Base-by-base conservation (phyloP, 2,797 vertebrate species). In the Taenioides sp. region DNA sequence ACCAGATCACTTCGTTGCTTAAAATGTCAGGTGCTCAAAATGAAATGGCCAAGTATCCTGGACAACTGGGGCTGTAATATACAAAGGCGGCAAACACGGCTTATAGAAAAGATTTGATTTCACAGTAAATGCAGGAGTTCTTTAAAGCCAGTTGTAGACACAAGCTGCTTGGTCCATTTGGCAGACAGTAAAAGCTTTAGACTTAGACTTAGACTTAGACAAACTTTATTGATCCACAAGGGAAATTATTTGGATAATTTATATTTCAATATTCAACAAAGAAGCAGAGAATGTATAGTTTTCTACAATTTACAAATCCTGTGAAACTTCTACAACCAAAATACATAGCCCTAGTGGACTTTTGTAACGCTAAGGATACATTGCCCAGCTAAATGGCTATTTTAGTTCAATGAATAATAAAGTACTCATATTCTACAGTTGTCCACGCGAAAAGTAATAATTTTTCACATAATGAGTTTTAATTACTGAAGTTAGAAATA, bases 11-110 rank as follows among this genome's bases (percentile, higher is more conserved):
- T 52, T 40, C 54, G 50, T 68, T 75, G 54, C 77, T 77, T 80
- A 71, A 72, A 72, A 75, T 71, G 74, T 78, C 75, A 73, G n/a
- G 25, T 37, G 70, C 59, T 22, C 60, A 52, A 77, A 71, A 73
- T 20, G 52, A 82, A 84, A 73, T 65, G 49, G 52, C 12, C 34
- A 37, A 14, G 49, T 37, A 43, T 78, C 66, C 43, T 12, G 9
- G 23, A 18, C 17, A 27, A 54, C 7, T 37, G 40, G 22, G 49
- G 27, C 43, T 67, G 71, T 7, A 69, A 34, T 55, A 75, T 20
- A 55, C 20, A 74, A 58, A 78, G 63, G 34, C 27, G 6, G 27
- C 49, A 69, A 50, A 67, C 58, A 23, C 17, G 57, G 34, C 67
- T 49, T 23, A 34, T 4, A 65, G n/a, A 63, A 65, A 65, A 55